Percentiles rank a stretch among this genome's conserved stretches.
Evolutionary conservation across 2,888 invertebrate species (phyloP).

Genomic region (Belgica antarctica): DNA sequence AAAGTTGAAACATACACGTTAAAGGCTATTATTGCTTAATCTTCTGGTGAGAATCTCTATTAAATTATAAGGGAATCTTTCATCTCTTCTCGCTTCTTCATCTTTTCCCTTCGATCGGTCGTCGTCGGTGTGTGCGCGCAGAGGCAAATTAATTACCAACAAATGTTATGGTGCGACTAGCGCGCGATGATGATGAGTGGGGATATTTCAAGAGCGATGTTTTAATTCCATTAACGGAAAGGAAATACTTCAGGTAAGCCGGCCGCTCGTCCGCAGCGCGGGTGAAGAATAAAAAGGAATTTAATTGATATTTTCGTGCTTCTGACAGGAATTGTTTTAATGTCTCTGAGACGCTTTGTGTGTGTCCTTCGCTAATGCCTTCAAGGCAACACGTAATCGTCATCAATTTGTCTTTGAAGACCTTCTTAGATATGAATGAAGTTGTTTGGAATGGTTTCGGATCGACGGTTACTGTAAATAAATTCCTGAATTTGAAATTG

Average conservation of each 20-base stretch:
- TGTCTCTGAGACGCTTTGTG: slow-evolving; percentile 1
- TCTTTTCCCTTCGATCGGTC: background rate
- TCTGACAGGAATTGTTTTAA: slow-evolving; percentile 14
- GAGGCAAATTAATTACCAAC: slow-evolving; percentile 44
- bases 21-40: slow-evolving; percentile 42
- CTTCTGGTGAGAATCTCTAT: slow-evolving; percentile 44
- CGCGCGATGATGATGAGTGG: slow-evolving; percentile 34
- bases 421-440: too few species aligned
- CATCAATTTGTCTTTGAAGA: background rate
- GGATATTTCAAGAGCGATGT: slow-evolving; percentile 22
- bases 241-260: slow-evolving; percentile 36
- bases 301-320: slow-evolving; percentile 42
- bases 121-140: background rate
- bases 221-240: slow-evolving; percentile 39
- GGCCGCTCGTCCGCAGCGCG: background rate
- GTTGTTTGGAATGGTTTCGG: too few species aligned
- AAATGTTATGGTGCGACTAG: slow-evolving; percentile 43
- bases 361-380: slow-evolving; percentile 17
- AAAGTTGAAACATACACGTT: background rate
- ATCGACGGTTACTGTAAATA: too few species aligned
- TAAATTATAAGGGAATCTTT: slow-evolving; percentile 32
- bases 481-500: too few species aligned
- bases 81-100: slow-evolving; percentile 25
- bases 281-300: slow-evolving; percentile 29
- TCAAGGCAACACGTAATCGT: background rate